Percentiles rank a stretch among this genome's conserved stretches.
phyloP scores from a whole-genome alignment of 2,888 invertebrate genomes.

The Digitonthophagus gazella region DNA sequence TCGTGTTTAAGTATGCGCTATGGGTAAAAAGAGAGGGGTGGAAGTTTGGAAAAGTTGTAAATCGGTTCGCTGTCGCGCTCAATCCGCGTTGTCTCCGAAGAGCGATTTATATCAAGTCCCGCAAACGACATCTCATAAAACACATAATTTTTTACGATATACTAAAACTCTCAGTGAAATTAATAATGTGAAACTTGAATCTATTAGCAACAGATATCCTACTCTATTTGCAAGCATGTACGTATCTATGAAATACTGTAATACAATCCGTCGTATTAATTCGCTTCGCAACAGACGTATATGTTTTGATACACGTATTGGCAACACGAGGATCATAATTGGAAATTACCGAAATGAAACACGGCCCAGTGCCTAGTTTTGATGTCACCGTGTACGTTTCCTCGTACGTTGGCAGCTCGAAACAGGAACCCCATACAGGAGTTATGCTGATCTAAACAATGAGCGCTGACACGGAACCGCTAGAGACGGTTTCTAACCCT shows the following conservation, averaged over 20 bases:
- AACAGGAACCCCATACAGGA: neutral
- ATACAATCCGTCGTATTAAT: neutral
- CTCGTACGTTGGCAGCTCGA: neutral
- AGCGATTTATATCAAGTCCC: neutral
- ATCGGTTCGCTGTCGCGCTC: slow-evolving; percentile 14
- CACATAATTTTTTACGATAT: neutral
- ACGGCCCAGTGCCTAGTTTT: neutral
- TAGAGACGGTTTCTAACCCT: neutral
- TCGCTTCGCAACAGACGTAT: neutral
- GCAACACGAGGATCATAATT: neutral
- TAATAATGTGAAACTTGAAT: neutral
- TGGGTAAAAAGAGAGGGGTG: slow-evolving; percentile 8
- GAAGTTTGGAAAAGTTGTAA: slow-evolving; percentile 10
- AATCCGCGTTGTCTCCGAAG: slow-evolving; percentile 2
- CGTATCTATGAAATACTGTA: neutral
- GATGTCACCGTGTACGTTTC: neutral
- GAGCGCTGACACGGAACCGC: neutral
- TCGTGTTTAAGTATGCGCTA: slow-evolving; percentile 20
- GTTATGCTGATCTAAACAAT: neutral
- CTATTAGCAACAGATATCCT: neutral
- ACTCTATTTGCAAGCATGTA: neutral
- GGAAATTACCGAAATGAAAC: neutral
- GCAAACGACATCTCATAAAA: neutral
- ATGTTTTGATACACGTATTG: neutral
- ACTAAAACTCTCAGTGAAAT: neutral